These are phyloP conservation scores for Podilymbus podiceps DNA, from an alignment of 2,113 vertebrate species.

Conservation along the genomic window DNA sequence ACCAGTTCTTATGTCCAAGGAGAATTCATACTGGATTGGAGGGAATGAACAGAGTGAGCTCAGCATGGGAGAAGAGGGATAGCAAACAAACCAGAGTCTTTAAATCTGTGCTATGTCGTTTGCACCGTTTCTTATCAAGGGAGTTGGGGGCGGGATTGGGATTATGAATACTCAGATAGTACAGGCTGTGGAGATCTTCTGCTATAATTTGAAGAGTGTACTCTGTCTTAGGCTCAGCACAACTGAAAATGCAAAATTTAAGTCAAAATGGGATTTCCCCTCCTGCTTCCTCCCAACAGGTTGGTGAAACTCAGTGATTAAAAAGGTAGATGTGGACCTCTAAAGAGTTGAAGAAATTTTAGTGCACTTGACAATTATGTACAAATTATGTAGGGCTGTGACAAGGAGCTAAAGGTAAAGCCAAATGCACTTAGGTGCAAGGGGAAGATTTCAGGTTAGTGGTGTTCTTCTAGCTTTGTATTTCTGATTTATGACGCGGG, in stretches of 20 bases:
- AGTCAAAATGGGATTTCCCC: not conserved
- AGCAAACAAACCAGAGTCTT: not conserved
- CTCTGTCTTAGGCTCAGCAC: not conserved
- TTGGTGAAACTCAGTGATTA: not conserved
- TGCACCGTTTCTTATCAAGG: not conserved
- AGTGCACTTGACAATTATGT: not conserved
- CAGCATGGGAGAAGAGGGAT: not conserved
- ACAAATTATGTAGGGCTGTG: not conserved
- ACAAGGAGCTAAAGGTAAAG: not conserved
- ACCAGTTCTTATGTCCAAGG: not conserved
- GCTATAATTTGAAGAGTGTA: not conserved
- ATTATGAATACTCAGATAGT: not conserved
- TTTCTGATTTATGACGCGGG: not conserved
- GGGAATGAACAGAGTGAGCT: not conserved
- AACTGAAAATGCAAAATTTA: not conserved
- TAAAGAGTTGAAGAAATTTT: not conserved
- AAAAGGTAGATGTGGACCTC: not conserved
- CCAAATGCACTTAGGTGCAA: not conserved
- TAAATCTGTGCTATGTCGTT: not conserved
- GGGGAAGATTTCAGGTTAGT: not conserved
- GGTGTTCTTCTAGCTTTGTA: not conserved
- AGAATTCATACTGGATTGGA: not conserved
- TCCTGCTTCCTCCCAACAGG: no score
- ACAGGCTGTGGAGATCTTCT: not conserved
- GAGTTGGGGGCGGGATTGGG: accelerated